These are phyloP conservation scores for Strix aluco DNA, from an alignment of 2,113 vertebrate species.

Conservation along the genomic window DNA sequence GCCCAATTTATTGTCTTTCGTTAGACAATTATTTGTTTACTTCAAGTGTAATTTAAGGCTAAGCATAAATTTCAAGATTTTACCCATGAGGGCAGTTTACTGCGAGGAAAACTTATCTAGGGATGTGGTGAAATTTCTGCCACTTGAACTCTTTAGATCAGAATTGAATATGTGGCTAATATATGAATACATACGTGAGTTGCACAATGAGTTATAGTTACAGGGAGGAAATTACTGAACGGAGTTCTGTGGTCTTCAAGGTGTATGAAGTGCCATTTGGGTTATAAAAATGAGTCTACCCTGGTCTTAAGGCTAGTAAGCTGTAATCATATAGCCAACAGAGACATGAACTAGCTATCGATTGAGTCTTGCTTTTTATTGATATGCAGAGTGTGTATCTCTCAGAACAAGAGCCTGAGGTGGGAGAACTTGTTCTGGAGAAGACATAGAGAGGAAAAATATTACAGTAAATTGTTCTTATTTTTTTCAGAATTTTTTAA, in stretches of 20 bases:
- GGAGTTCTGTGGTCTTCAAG: background rate
- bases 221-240: background rate
- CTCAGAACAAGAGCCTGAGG: background rate
- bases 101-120: background rate
- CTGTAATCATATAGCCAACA: background rate
- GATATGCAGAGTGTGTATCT: background rate
- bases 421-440: background rate
- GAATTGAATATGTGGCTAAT: background rate
- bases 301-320: background rate
- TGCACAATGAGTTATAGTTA: background rate
- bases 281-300: background rate
- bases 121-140: background rate
- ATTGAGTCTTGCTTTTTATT: background rate
- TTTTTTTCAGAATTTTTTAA: background rate
- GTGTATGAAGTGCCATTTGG: background rate
- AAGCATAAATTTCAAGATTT: background rate
- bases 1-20: background rate
- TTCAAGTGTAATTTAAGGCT: background rate
- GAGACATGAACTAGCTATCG: background rate
- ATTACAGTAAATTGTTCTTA: background rate
- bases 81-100: background rate
- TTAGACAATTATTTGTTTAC: background rate
- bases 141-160: background rate
- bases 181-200: too few relatives aligned
- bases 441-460: background rate